phyloP scores from a whole-genome alignment of 2,888 invertebrate genomes.

The Pyrrhosoma nymphula region DNA sequence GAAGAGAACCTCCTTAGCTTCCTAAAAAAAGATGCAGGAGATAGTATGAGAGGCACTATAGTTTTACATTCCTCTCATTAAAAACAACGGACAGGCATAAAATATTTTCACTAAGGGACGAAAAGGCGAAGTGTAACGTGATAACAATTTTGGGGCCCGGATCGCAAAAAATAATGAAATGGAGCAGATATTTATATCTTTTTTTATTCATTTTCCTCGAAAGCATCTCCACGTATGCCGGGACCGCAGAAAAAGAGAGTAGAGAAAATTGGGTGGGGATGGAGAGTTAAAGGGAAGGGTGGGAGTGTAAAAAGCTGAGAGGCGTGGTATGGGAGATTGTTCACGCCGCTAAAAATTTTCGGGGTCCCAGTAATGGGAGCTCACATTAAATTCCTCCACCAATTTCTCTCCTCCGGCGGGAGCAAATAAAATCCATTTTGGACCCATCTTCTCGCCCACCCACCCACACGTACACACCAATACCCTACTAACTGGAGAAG shows the following conservation, averaged over 20 bases:
- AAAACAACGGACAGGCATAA: not conserved
- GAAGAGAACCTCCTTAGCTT: not conserved
- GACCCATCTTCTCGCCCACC: not conserved
- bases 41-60: not conserved
- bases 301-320: not conserved
- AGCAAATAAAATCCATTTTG: conserved; percentile 1
- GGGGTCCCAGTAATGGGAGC: not conserved
- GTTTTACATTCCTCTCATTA: not conserved
- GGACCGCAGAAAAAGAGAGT: not conserved
- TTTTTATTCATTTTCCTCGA: not conserved
- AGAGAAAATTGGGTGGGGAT: not conserved
- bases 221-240: not conserved
- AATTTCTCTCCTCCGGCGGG: not conserved
- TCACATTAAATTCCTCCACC: conserved; percentile 22
- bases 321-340: not conserved
- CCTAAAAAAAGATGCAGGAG: not conserved
- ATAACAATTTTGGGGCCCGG: not conserved
- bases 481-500: not conserved
- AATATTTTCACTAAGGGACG: not conserved
- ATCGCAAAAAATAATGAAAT: not conserved
- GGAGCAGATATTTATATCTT: not conserved
- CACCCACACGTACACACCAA: not conserved
- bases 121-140: not conserved
- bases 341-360: not conserved
- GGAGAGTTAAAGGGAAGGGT: not conserved